Evolutionary conservation across 1,140 invertebrate species (phyloP).

Genomic region (Brachionus manjavacas): DNA sequence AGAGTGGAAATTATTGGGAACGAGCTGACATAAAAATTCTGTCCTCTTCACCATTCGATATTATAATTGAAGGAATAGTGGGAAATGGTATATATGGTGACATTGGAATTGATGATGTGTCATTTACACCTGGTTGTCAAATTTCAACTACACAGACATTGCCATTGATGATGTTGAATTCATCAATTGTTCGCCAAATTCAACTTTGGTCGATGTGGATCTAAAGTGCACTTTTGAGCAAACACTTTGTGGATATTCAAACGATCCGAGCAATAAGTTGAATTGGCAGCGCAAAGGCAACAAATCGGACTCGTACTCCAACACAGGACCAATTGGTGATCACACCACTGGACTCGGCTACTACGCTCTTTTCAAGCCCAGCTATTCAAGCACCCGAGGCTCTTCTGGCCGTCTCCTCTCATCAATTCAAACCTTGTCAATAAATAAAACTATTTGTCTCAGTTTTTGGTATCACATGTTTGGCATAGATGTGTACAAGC

Average conservation of each 20-base stretch:
- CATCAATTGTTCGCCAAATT: slow-evolving; percentile 46
- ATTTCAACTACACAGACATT: slow-evolving; percentile 42
- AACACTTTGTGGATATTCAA: slow-evolving; percentile 66
- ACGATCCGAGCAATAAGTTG: slow-evolving; percentile 69
- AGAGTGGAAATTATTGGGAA: slow-evolving; percentile 44
- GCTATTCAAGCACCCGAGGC: slow-evolving; percentile 33
- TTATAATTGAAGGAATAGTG: slow-evolving; percentile 65
- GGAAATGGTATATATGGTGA: slow-evolving; percentile 63
- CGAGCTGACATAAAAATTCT: background rate
- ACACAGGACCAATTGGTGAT: slow-evolving; percentile 46
- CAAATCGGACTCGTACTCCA: slow-evolving; percentile 48
- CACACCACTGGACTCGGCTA: slow-evolving; percentile 45
- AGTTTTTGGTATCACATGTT: slow-evolving; percentile 33
- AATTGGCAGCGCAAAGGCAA: slow-evolving; percentile 67
- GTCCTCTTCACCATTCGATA: slow-evolving; percentile 42
- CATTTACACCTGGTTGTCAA: slow-evolving; percentile 49
- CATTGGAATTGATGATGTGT: slow-evolving; percentile 55
- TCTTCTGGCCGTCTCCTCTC: background rate
- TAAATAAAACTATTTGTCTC: background rate
- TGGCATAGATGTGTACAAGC: slow-evolving; percentile 45
- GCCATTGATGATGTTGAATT: slow-evolving; percentile 51
- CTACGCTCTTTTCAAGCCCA: slow-evolving; percentile 20
- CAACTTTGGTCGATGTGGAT: background rate
- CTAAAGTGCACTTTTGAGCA: slow-evolving; percentile 46
- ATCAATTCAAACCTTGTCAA: background rate